Evolutionary conservation across 2,113 vertebrate species (phyloP).

Genomic region (Tauraco erythrolophus): DNA sequence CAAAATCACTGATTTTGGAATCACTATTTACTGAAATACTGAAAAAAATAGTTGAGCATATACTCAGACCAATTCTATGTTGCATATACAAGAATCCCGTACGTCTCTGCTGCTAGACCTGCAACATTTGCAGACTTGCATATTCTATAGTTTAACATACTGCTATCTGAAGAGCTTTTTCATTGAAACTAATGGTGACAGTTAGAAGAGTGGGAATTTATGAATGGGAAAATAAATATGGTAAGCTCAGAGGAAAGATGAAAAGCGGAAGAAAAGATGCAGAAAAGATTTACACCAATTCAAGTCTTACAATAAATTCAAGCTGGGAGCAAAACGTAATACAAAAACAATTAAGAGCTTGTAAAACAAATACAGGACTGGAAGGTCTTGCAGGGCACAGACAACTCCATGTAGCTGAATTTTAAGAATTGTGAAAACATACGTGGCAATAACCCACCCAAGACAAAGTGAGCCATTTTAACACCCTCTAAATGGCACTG

Average conservation of each 20-base stretch:
- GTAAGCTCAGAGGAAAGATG: not conserved
- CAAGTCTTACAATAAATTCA: not conserved
- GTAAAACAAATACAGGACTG: not conserved
- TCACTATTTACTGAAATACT: no score
- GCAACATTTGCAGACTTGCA: not conserved
- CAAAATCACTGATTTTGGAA: not conserved
- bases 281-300: not conserved
- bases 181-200: not conserved
- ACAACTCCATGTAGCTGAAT: not conserved
- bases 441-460: accelerated
- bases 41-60: not conserved
- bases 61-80: not conserved
- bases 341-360: not conserved
- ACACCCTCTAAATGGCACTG: not conserved
- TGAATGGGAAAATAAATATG: not conserved
- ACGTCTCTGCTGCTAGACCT: not conserved
- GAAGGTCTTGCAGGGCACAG: not conserved
- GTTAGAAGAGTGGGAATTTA: not conserved
- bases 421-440: not conserved
- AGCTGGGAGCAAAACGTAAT: not conserved
- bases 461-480: not conserved
- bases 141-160: not conserved
- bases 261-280: not conserved
- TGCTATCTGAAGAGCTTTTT: not conserved
- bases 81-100: not conserved